A percentile compares a stretch with the other conserved stretches of the same genome.
Evolutionary conservation across 2,113 vertebrate genomes (phyloP).

Genomic region (Cheirogaleus medius): DNA sequence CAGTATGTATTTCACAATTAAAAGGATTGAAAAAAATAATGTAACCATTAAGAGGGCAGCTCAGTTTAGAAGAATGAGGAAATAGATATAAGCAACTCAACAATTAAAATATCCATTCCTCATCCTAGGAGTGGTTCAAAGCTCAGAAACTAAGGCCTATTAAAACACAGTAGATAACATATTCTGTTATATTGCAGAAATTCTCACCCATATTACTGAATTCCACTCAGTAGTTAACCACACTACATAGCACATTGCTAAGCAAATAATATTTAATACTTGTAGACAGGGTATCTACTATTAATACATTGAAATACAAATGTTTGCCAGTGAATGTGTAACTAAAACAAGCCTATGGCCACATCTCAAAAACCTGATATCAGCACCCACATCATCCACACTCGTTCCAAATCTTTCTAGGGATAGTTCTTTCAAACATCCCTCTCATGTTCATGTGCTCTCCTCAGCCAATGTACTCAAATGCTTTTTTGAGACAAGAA

Average conservation of each 20-base stretch:
- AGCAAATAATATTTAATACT: not conserved
- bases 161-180: not conserved
- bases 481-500: not conserved
- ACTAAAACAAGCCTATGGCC: not conserved
- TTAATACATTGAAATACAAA: not conserved
- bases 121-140: not conserved
- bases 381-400: not conserved
- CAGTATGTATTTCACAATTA: not conserved
- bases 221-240: not conserved
- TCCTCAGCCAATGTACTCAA: not conserved
- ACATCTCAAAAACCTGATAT: not conserved
- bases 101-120: not conserved
- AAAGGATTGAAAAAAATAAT: not conserved
- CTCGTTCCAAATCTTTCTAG: not conserved
- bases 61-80: slow-evolving; percentile 12
- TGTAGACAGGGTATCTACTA: not conserved
- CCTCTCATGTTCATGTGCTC: not conserved
- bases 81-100: not conserved
- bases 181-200: not conserved
- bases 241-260: rapidly evolving
- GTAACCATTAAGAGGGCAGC: not conserved
- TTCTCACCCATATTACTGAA: not conserved
- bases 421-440: not conserved
- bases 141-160: not conserved
- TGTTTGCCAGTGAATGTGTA: not conserved